Percentiles rank a stretch among this genome's conserved stretches.
These are phyloP conservation scores for Burhinus bistriatus DNA, from an alignment of 2,113 vertebrate genomes.

Conservation along the genomic window DNA sequence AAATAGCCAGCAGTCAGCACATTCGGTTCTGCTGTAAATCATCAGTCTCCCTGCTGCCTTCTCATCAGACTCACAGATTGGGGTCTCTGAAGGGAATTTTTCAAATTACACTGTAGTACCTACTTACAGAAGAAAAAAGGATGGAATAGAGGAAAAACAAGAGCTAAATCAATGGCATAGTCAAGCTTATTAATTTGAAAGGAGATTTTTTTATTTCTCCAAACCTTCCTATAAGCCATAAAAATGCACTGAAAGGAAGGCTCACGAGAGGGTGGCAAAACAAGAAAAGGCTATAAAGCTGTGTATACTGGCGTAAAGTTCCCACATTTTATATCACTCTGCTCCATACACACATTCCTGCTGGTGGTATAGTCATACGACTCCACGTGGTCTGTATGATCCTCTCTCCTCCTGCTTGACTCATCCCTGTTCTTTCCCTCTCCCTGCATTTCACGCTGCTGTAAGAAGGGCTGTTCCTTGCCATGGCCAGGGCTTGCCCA, in stretches of 20 bases:
- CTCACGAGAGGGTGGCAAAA: not conserved
- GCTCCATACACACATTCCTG: not conserved
- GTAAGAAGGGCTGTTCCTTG: not conserved
- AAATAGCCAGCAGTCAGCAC: constrained; percentile 10
- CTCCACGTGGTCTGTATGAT: not conserved
- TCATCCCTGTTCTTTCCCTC: not conserved
- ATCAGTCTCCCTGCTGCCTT: not conserved
- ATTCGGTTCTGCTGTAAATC: not conserved
- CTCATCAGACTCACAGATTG: not conserved
- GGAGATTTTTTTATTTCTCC: not conserved
- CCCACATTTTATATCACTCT: not conserved
- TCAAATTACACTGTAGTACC: not conserved
- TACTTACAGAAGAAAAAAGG: not conserved
- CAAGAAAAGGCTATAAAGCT: not conserved
- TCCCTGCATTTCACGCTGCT: not conserved
- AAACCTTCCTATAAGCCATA: not conserved
- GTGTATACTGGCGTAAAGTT: not conserved
- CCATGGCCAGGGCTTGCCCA: not conserved
- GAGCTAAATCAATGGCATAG: not conserved
- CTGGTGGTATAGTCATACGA: not conserved
- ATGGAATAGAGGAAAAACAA: not conserved
- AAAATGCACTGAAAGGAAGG: not conserved
- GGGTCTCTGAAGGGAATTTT: not conserved
- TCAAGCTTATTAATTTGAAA: not conserved
- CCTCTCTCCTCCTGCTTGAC: not conserved